A percentile compares a stretch with the other conserved stretches of the same genome.
Conservation (phyloP, 2,113 vertebrate genomes). For the Lathamus discolor region DNA sequence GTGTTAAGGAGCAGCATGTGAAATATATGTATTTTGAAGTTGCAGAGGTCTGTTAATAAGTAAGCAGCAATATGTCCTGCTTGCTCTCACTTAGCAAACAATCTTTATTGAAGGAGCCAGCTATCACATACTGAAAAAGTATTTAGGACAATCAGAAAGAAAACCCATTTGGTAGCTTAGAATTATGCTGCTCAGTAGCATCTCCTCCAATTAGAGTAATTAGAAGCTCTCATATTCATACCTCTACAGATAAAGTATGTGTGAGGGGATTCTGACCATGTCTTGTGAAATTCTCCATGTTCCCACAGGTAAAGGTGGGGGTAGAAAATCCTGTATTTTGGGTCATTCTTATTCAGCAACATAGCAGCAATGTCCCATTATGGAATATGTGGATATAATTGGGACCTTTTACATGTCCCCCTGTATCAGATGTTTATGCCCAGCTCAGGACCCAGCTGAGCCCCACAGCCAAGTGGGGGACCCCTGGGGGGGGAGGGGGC, state of each 20-base stretch:
- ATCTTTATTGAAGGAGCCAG: neutral
- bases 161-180: neutral
- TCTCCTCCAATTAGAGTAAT: neutral
- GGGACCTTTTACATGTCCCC: neutral
- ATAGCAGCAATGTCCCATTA: neutral
- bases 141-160: neutral
- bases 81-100: neutral
- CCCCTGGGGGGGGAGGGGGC: rapidly evolving
- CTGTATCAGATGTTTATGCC: too few relatives aligned
- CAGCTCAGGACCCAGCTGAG: neutral
- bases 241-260: neutral
- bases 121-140: neutral
- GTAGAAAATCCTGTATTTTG: neutral
- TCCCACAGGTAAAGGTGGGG: neutral
- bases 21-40: neutral
- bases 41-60: neutral
- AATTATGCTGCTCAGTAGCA: neutral
- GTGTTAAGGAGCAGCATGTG: neutral
- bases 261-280: neutral
- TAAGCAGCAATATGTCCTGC: neutral
- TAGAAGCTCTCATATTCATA: neutral
- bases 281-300: neutral
- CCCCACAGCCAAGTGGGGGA: neutral
- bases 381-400: neutral
- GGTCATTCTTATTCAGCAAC: neutral